Percentiles rank a stretch among this genome's conserved stretches.
Conservation (phyloP, 2,113 vertebrate species). For the Arothron firmamentum region DNA sequence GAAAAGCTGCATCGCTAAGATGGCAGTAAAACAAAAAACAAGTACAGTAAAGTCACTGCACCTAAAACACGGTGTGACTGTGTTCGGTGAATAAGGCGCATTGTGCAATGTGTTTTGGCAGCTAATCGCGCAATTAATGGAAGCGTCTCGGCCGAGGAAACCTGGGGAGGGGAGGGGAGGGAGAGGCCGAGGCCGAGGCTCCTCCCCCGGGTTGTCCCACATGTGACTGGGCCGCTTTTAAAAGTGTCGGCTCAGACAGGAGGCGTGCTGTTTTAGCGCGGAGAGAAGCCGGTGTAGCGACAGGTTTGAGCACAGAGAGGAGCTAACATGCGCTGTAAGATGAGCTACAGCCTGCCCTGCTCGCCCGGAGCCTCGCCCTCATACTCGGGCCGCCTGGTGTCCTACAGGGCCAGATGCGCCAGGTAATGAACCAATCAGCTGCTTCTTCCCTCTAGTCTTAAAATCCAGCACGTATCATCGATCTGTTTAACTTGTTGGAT, state of each 20-base stretch:
- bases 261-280: background rate
- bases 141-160: background rate
- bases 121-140: background rate
- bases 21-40: too few species aligned
- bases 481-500: background rate
- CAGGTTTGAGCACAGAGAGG: too few species aligned
- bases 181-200: background rate
- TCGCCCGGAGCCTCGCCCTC: slow-evolving; percentile 62
- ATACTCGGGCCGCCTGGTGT: slow-evolving; percentile 41
- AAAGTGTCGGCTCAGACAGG: background rate
- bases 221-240: background rate
- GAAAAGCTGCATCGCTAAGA: too few species aligned
- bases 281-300: background rate
- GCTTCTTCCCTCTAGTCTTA: too few species aligned
- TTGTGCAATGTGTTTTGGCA: background rate
- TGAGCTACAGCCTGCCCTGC: slow-evolving; percentile 68
- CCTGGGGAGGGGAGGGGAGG: background rate
- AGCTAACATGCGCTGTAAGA: slow-evolving; percentile 62
- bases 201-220: background rate
- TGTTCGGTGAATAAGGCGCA: background rate
- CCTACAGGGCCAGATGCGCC: slow-evolving; percentile 54
- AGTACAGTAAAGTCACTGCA: too few species aligned
- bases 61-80: too few species aligned
- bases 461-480: background rate
- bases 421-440: slow-evolving; percentile 46